A percentile compares a stretch with the other conserved stretches of the same genome.
Conservation (phyloP, 2,113 vertebrate genomes). For the Chaetodon auriga region DNA sequence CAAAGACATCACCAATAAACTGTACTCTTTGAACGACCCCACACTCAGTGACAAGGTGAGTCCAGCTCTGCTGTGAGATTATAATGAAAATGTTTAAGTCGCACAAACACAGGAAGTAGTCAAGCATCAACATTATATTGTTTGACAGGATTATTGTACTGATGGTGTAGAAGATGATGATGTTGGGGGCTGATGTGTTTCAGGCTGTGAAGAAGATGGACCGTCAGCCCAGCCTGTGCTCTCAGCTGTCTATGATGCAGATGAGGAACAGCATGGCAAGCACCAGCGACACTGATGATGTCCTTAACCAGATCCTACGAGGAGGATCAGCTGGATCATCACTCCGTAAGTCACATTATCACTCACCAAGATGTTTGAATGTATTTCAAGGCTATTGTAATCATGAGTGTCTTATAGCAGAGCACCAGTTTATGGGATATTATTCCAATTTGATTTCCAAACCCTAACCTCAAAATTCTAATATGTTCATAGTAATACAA, state of each 20-base stretch:
- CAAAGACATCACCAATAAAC: constrained; percentile 99
- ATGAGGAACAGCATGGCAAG: constrained; percentile 99
- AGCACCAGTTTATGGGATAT: not conserved
- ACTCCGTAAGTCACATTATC: constrained; percentile 87
- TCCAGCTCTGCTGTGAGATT: not conserved
- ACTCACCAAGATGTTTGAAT: not conserved
- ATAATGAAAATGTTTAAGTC: not conserved
- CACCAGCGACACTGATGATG: constrained; percentile 93
- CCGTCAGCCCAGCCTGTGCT: constrained; percentile 93
- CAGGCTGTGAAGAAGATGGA: constrained; percentile 94
- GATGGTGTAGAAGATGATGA: constrained; percentile 10
- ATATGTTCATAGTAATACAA: not conserved
- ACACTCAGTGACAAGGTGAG: constrained; percentile 96
- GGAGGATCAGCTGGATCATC: constrained; percentile 90
- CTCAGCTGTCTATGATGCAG: constrained; percentile 96
- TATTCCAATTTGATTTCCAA: no score
- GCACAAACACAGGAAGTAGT: not conserved
- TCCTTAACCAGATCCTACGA: constrained; percentile 94
- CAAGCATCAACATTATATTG: not conserved
- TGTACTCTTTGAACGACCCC: constrained; percentile 97
- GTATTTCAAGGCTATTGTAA: not conserved
- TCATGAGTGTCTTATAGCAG: no score
- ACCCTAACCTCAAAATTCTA: not conserved
- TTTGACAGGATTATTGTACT: not conserved
- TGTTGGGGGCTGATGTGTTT: constrained; percentile 17